These are phyloP conservation scores for Rhipidura dahli DNA, from an alignment of 2,113 vertebrate genomes.

Conservation along the genomic window DNA sequence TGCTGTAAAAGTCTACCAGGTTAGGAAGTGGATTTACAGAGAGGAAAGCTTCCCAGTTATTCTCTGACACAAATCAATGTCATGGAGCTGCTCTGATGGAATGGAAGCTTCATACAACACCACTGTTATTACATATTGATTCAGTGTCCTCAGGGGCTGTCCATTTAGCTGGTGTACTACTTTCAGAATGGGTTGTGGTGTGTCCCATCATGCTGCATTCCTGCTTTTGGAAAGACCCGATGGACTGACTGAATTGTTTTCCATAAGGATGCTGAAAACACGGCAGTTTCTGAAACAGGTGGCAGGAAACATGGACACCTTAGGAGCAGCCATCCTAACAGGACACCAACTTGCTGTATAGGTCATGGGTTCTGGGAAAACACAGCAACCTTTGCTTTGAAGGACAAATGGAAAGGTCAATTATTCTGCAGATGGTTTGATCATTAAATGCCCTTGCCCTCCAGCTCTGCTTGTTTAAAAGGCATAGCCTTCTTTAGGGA, in stretches of 20 bases:
- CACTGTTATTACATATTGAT: neutral
- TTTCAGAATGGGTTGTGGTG: neutral
- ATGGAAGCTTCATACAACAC: neutral
- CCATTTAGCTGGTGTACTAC: neutral
- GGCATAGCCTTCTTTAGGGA: neutral
- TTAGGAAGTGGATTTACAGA: neutral
- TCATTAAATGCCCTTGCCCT: constrained; percentile 14
- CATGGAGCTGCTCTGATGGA: neutral
- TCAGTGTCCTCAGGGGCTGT: neutral
- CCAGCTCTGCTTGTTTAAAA: neutral
- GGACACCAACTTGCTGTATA: neutral
- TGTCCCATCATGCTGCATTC: neutral
- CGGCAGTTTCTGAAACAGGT: neutral
- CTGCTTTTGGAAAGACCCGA: neutral
- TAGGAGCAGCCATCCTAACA: neutral
- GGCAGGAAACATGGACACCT: neutral
- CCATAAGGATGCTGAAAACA: neutral
- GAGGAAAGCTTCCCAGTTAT: neutral
- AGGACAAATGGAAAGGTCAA: neutral
- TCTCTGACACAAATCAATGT: constrained; percentile 1
- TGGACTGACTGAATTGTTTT: neutral
- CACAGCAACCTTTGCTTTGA: neutral
- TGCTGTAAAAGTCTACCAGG: neutral
- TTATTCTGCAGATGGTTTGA: neutral
- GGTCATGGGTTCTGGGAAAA: neutral